Evolutionary conservation across 2,888 invertebrate species (phyloP), one percentile per base, ranked within the genome.

Genomic region (Bhutanitis thaidina): DNA sequence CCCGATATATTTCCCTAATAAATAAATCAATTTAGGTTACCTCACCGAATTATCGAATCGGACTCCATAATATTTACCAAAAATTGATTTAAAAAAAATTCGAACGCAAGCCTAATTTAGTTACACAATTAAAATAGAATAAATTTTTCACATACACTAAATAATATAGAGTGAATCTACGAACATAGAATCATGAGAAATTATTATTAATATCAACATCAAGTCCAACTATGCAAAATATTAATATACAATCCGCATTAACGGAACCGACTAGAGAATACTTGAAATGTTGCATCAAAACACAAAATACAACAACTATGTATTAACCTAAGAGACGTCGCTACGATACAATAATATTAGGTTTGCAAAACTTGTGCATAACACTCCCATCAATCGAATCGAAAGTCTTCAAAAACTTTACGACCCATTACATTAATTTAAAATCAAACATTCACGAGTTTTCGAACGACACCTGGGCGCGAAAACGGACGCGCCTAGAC

Each of bases 231-330:
- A 62, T 61, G 52, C 57, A 52, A 65, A 68, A 69, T 74, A 67
- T 55, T 44, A 56, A 55, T 53, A 56, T 56, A 57, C 34, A 45
- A 54, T 54, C 61, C 60, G 52, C 55, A 56, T 56, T 62, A 62
- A 66, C 60, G 62, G 53, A 48, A 52, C 61, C 68, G 74, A 78
- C 76, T 80, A 79, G 61, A 34, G 73, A 71, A 72, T 71, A 77
- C 71, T 77, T 75, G 76, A 67, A 69, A 74, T 69, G 73, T 66
- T 65, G 70, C 64, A 71, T 12, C 34, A 12, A 77, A 77, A 76
- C 82, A 84, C 77, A 81, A 81, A 78, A 77, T 71, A 87, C 85
- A 88, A 87, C 86, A 83, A 80, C 77, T 77, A 85, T 69, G 62
- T 56, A 3, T 69, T 64, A 82, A 85, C 76, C 82, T 85, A 86